A percentile compares a stretch with the other conserved stretches of the same genome.
Evolutionary conservation across 92 coral and sea anemone genomes (phyloP).

Genomic region (Parazoanthus swiftii): DNA sequence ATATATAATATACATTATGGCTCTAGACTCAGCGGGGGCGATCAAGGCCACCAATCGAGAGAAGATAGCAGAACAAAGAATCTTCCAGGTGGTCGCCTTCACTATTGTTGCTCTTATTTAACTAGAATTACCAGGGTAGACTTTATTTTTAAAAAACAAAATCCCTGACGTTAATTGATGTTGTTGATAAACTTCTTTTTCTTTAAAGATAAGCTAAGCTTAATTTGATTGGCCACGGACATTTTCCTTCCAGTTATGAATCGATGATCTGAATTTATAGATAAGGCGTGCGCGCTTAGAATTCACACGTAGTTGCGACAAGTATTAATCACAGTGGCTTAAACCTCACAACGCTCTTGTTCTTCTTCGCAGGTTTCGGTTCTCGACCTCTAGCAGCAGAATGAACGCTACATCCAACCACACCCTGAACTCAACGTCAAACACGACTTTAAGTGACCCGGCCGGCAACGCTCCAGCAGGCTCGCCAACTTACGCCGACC

Average conservation of each 20-base stretch:
- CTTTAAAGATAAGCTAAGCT: neutral
- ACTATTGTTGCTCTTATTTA: neutral
- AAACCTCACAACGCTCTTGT: neutral
- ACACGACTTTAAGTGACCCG: neutral
- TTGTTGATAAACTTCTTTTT: neutral
- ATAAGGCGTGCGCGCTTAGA: neutral
- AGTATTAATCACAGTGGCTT: neutral
- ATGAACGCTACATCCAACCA: conserved; percentile 12
- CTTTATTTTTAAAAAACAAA: neutral
- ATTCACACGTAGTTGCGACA: neutral
- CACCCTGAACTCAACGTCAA: conserved; percentile 6
- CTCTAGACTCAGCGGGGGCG: neutral
- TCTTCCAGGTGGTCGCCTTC: neutral
- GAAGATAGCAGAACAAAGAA: neutral
- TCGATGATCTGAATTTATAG: neutral
- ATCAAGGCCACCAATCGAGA: neutral
- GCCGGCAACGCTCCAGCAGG: neutral
- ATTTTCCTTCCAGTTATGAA: neutral
- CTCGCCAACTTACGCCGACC: conserved; percentile 9
- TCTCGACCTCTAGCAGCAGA: neutral
- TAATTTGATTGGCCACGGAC: neutral
- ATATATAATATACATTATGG: neutral
- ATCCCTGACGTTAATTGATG: neutral
- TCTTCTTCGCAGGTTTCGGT: neutral
- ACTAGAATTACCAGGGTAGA: conserved; percentile 1